Evolutionary conservation across 1,140 invertebrate genomes (phyloP), one percentile per base, ranked within the genome.

Genomic region (Mya arenaria): DNA sequence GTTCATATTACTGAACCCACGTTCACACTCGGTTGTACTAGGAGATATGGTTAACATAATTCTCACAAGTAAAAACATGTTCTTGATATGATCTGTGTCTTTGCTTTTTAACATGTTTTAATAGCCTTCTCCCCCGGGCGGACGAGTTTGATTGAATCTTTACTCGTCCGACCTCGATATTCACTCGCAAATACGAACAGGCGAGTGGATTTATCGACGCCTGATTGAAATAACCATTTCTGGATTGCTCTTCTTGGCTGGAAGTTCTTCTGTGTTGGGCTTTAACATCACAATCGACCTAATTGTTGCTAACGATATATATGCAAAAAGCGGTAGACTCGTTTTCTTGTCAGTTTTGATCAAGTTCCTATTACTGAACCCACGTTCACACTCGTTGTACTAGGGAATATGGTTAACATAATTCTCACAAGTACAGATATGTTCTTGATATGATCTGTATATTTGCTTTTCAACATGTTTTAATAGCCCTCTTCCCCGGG

Each of bases 1-100:
- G 19, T 77, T 77, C 73, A 77, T 77, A 5, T 32, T 19, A 36
- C 58, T 77, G 39, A 77, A 77, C 4, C 73, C 73, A 36, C 73
- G 32, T 41, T 77, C 73, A 39, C 56, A 63, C 30, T 65, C 56
- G 6, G 73, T 58, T 62, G 73, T 77, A 30, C 30, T 58, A 5
- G 58, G 30, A 10, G 58, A 39, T n/a, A 77, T 30, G 23, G 73
- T 77, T 17, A 77, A 37, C 34, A 77, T 39, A 17, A 77, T 62
- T 25, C 32, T 39, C 25, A 63, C 39, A 63, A 77, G 37, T 10
- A 19, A 10, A 48, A 19, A 48, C 10, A 48, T 48, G 34, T 30
- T 32, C 17, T 30, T n/a, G 34, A 65, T 63, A 30, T 63, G 63
- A 23, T 28, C 34, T 28, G 63, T 66, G 32, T 66, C 63, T 30